phyloP scores from a whole-genome alignment of 2,797 vertebrate species.

The Tapirus indicus region DNA sequence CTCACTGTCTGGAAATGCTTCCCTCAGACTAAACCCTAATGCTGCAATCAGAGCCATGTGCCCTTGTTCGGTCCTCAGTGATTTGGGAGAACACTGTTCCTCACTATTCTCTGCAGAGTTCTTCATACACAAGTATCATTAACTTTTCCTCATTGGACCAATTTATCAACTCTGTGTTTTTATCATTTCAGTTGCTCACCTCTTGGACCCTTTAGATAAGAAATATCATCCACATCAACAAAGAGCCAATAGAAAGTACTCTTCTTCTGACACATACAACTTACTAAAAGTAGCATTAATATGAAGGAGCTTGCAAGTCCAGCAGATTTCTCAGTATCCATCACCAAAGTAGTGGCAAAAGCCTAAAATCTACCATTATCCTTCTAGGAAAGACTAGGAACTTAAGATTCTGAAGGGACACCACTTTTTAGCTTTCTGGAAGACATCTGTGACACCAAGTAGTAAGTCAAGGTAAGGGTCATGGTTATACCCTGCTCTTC shows the following conservation, averaged over 20 bases:
- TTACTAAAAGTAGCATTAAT: neutral
- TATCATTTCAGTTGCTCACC: conserved; percentile 20
- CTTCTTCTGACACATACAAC: neutral
- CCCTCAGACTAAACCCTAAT: neutral
- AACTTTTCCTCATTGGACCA: conserved; percentile 18
- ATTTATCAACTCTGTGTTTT: neutral
- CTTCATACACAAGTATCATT: neutral
- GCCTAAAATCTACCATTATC: neutral
- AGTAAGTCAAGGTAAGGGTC: neutral
- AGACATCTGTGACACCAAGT: neutral
- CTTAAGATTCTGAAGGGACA: neutral
- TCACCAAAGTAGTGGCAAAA: neutral
- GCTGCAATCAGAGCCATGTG: neutral
- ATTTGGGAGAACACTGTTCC: neutral
- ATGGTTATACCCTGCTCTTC: neutral
- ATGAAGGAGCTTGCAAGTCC: neutral
- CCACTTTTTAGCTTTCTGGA: neutral
- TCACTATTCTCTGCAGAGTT: neutral
- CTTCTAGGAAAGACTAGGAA: neutral
- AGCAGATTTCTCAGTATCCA: neutral
- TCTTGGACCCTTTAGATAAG: neutral
- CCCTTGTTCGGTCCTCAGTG: neutral
- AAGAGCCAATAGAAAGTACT: neutral
- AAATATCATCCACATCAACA: conserved; percentile 16
- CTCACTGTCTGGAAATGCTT: neutral